Conservation (phyloP, 2,113 vertebrate species). For the Bos javanicus region DNA sequence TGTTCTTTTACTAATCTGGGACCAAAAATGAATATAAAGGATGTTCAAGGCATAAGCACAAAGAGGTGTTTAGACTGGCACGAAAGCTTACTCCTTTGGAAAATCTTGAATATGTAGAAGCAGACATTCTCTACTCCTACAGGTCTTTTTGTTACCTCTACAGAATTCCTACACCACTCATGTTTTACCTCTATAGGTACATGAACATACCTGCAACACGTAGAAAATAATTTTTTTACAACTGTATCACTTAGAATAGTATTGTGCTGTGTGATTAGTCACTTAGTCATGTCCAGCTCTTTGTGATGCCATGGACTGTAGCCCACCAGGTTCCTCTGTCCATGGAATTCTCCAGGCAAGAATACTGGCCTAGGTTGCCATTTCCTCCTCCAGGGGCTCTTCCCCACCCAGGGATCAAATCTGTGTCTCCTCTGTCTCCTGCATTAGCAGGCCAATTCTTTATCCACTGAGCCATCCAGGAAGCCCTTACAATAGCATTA, state of each 20-base stretch:
- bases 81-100: background rate
- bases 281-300: rapidly evolving
- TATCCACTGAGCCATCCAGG: background rate
- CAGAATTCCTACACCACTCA: background rate
- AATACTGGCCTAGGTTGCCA: background rate
- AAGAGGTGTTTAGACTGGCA: background rate
- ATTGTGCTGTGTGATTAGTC: background rate
- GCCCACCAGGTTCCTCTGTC: background rate
- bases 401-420: background rate
- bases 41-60: background rate
- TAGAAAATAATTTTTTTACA: background rate
- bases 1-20: background rate
- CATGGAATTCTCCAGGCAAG: background rate
- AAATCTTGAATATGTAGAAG: background rate
- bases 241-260: background rate
- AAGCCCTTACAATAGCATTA: background rate
- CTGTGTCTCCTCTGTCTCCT: background rate
- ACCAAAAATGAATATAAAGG: background rate
- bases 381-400: background rate
- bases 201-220: background rate
- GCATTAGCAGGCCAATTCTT: background rate
- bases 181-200: background rate
- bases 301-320: background rate
- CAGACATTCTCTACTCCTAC: background rate
- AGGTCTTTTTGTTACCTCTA: background rate